These are phyloP conservation scores for Lordiphosa fenestrarum DNA, from an alignment of 2,888 invertebrate species.

Conservation along the genomic window DNA sequence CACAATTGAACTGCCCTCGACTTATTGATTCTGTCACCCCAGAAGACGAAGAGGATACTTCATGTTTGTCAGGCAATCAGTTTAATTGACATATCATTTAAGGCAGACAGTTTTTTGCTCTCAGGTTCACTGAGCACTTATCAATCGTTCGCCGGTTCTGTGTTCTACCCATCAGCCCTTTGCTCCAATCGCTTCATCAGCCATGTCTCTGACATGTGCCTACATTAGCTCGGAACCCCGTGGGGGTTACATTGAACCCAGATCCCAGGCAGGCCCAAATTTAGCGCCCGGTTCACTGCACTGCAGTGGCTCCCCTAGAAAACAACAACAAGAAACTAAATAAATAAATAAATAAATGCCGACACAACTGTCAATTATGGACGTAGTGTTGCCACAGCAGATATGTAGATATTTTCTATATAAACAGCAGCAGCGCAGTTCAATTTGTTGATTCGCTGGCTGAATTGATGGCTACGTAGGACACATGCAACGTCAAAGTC, in stretches of 20 bases:
- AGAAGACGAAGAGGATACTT: conserved; percentile 1
- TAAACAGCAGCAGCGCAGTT: conserved; percentile 68
- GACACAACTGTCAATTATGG: conserved; percentile 68
- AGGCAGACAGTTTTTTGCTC: not conserved
- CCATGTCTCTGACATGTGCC: conserved; percentile 35
- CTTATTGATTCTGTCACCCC: not conserved
- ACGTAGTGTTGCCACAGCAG: conserved; percentile 29
- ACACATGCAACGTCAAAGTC: conserved; percentile 67
- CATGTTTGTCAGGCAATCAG: not conserved
- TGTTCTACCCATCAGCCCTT: conserved; percentile 9
- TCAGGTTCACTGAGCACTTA: conserved; percentile 24
- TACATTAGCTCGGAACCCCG: conserved; percentile 50
- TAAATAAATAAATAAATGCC: conserved; percentile 50
- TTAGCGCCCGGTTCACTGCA: conserved; percentile 63
- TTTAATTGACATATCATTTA: conserved; percentile 37
- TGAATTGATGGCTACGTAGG: conserved; percentile 56
- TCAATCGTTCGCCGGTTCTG: conserved; percentile 22
- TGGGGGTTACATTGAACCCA: conserved; percentile 65
- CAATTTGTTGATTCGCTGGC: conserved; percentile 55
- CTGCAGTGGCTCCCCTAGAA: conserved; percentile 34
- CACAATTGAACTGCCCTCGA: too few species aligned
- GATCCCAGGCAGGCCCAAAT: conserved; percentile 51
- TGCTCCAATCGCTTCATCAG: conserved; percentile 30
- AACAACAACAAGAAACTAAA: conserved; percentile 9
- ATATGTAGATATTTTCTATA: conserved; percentile 32